Evolutionary conservation across 2,797 vertebrate genomes (phyloP), one percentile per base, ranked within the genome.

Genomic region (Pipistrellus nathusii): DNA sequence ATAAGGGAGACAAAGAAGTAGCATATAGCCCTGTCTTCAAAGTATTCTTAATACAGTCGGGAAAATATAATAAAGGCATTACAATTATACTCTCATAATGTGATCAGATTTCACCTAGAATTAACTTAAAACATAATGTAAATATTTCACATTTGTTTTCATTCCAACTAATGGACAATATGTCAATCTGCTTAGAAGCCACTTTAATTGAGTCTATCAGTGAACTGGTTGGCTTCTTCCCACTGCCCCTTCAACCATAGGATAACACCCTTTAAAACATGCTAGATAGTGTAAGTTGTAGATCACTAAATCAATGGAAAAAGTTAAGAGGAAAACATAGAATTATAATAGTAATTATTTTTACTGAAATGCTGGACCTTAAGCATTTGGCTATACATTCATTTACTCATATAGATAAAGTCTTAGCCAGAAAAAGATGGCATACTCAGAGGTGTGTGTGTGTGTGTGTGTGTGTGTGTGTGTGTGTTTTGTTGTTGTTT

Each of bases 141-240:
- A 30, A 88, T 57, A 46, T 77, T 96, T 82, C 51, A 91, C 25
- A 88, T 84, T 81, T 90, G 18, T 72, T 93, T 76, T 76, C 14
- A 68, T 12, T 27, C 48, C 30, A 85, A 27, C 15, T 84, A 57
- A 68, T 38, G 35, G 76, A 32, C 4, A 8, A 13, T 0, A 59
- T 27, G n/a, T 53, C 51, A 71, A 25, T 66, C 13, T n/a, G 25
- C 73, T 85, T 66, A 68, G 72, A 71, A 84, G 12, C 23, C 27
- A 72, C 78, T 82, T 91, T 71, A 72, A 51, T 20, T 55, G 59
- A 85, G 27, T 53, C 87, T 82, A 68, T 21, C 75, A 88, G 15
- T 76, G 71, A 90, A 64, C 4, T 55, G 44, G 59, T 30, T 82
- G 30, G 12, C 59, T 88, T 72, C 85, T 38, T 84, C 48, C 76